Evolutionary conservation across 2,113 vertebrate genomes (phyloP), one percentile per base, ranked within the genome.

Genomic region (Aspidoscelis tigris): DNA sequence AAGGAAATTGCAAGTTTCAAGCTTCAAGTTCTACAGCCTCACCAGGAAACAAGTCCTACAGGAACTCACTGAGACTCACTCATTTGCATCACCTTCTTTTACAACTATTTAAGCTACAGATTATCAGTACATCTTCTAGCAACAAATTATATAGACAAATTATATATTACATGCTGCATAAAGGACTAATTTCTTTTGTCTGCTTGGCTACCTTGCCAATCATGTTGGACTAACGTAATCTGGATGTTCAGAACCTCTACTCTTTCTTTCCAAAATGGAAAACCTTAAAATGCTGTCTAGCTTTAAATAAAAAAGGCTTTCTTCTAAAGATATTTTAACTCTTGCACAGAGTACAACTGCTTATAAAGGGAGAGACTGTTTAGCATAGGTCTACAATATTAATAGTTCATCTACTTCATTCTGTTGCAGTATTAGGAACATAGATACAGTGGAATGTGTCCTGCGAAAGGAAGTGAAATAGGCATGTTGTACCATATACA

Each of bases 401-500:
- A 84, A 71, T 33, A 69, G 75, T 43, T 76, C 47, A 16, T 69
- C 65, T 55, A 14, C 88, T 83, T 68, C 12, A 18, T 61, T 61
- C 58, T 61, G 18, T 16, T 61, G 58, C 58, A 18, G 58, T 61
- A 61, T 16, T 16, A 61, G 58, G 14, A 61, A 4, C 18, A 61
- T 16, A 61, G 58, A 16, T 61, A 18, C 12, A 16, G 14, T 61
- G 58, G 14, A 61, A 61, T 61, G 58, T 61, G 4, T 16, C 11
- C 58, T 5, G 18, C 2, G 12, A 61, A 61, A 61, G 58, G 12
- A 61, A 61, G 14, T 14, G 58, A 61, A 18, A 61, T 61, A 16
- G 58, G 58, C 14, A 61, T 61, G 18, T 61, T 3, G 18, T 18
- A 61, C 2, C 14, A 61, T 18, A 18, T 16, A 18, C 12, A 14